A percentile compares a stretch with the other conserved stretches of the same genome.
phyloP scores from a whole-genome alignment of 2,797 vertebrate genomes.

The Sebastes baramenuke region DNA sequence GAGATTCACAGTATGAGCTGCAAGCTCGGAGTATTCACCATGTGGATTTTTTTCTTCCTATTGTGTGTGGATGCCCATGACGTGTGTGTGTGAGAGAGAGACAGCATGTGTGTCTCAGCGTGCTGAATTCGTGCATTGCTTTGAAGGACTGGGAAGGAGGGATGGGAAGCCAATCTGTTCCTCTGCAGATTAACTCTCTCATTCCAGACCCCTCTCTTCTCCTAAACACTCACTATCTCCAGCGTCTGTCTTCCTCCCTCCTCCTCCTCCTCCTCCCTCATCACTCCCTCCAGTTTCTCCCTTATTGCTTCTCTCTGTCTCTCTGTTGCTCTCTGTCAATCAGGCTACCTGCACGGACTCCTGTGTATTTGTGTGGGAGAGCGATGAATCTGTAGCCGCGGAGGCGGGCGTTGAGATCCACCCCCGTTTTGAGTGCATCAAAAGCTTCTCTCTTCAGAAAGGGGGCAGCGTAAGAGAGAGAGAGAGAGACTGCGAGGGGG shows the following conservation, averaged over 20 bases:
- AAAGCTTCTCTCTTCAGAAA: conserved; percentile 21
- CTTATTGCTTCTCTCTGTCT: conserved; percentile 51
- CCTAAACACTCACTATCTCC: conserved; percentile 70
- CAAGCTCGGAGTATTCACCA: conserved; percentile 14
- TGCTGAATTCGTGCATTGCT: conserved; percentile 64
- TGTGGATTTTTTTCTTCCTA: conserved; percentile 1
- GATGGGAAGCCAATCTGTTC: conserved; percentile 70
- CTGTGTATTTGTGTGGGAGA: conserved; percentile 59
- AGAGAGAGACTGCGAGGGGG: neutral
- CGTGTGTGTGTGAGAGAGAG: neutral
- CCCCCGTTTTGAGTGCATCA: conserved; percentile 31
- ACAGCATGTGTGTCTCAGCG: conserved; percentile 28
- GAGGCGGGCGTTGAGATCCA: conserved; percentile 31
- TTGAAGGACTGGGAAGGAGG: conserved; percentile 70
- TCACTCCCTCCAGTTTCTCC: conserved; percentile 35
- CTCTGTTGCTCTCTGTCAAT: conserved; percentile 54
- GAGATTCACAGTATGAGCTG: conserved; percentile 5
- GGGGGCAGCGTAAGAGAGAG: neutral
- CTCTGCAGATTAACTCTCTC: conserved; percentile 78
- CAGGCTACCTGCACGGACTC: conserved; percentile 47
- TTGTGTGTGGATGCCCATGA: neutral
- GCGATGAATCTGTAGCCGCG: conserved; percentile 46
- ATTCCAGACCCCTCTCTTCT: conserved; percentile 59
- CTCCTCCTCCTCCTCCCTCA: conserved; percentile 3
- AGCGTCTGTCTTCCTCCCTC: conserved; percentile 34